phyloP scores from a whole-genome alignment of 2,797 vertebrate species.

The Hippoglossus hippoglossus region DNA sequence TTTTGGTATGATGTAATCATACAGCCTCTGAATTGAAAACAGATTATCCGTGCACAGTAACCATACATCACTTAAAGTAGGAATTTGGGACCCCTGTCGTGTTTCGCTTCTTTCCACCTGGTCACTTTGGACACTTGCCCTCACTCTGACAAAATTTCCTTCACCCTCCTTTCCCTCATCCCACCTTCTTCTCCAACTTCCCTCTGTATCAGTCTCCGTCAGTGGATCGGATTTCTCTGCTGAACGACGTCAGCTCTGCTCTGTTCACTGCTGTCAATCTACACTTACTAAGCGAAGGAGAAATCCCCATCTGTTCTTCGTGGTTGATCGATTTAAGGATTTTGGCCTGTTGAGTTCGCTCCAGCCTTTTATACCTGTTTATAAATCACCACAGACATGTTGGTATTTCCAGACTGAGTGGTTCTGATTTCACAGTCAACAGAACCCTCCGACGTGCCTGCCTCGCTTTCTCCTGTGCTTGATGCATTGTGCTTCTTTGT shows the following conservation, averaged over 20 bases:
- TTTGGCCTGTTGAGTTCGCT: conserved; percentile 30
- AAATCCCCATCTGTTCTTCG: conserved; percentile 57
- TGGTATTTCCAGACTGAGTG: conserved; percentile 32
- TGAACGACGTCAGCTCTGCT: conserved; percentile 7
- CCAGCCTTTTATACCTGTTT: conserved; percentile 42
- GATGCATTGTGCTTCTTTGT: conserved; percentile 8
- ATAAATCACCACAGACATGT: conserved; percentile 45
- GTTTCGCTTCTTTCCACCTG: not conserved
- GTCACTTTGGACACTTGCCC: conserved; percentile 1
- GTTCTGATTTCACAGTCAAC: conserved; percentile 44
- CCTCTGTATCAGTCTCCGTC: conserved; percentile 21
- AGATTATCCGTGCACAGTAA: not conserved
- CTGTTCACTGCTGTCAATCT: conserved; percentile 6
- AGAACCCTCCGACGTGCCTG: conserved; percentile 1
- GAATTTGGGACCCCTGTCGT: too few relatives aligned
- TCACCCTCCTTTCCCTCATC: conserved; percentile 14
- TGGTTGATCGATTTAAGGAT: conserved; percentile 49
- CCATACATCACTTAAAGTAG: not conserved
- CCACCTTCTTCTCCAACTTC: conserved; percentile 10
- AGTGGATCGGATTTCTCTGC: conserved; percentile 32
- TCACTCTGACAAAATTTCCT: conserved; percentile 7
- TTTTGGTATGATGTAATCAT: too few relatives aligned
- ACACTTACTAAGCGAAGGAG: conserved; percentile 55
- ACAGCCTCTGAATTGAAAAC: conserved; percentile 3
- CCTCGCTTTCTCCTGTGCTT: not conserved